Base-by-base conservation (phyloP, 1,140 invertebrate genomes). In the Heliconius himera region DNA sequence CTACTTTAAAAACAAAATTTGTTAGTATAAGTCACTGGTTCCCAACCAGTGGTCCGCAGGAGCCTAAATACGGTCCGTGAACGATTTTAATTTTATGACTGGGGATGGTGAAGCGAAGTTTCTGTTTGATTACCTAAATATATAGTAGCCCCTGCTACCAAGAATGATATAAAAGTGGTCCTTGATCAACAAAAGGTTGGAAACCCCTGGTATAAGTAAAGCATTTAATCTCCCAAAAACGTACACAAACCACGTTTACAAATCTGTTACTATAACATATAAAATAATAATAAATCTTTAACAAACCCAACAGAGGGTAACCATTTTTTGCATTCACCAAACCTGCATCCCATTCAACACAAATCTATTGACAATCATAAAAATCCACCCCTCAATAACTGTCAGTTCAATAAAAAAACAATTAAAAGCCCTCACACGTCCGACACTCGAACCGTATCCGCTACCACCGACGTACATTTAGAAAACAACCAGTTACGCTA, bases 381-480 rank as follows among this genome's bases (percentile, higher is more conserved):
- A 33, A 71, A 0, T 70, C 56, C 13, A 70, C 56, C 54, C 54
- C 54, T 33, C 77, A 38, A 77, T 70, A 79, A 74, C 71, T 74
- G 74, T 66, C 78, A 82, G 54, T 60, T 72, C 72, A 73, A 82
- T 81, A 81, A 77, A 83, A 80, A 82, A 79, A 80, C 74, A 80
- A 84, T 84, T 78, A 81, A 80, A 80, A 82, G 66, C 46, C 82
- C 76, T 76, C 70, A 51, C 82, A 83, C 82, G 80, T 83, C 72
- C 75, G 75, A 77, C 80, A 76, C 72, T 74, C 73, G 78, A 80
- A 83, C 51, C 76, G 82, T 81, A 83, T 85, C 84, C 84, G 84
- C 80, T 80, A 56, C 54, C 54, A 56, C 54, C 54, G n/a, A 56
- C n/a, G 8, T 11, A 22, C 54, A 9, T 11, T 11, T 56, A 9